Evolutionary conservation across 2,888 invertebrate genomes (phyloP), one percentile per base, ranked within the genome.

Genomic region (Ashinkailepas kermadecensis): DNA sequence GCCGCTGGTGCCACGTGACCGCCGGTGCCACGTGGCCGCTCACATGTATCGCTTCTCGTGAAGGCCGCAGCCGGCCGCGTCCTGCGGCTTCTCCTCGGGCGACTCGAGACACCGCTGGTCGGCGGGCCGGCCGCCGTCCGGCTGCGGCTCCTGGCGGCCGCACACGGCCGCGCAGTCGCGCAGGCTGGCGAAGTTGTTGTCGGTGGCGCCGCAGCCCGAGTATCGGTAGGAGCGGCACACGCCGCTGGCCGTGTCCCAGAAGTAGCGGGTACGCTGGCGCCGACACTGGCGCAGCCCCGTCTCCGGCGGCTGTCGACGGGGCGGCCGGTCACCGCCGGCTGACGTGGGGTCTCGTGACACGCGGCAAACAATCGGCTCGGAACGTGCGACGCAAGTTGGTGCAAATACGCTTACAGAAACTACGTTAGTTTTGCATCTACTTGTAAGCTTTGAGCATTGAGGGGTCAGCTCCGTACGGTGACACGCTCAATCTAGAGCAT

Each of bases 171-270:
- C 54, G 54, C 74, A 82, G 39, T 78, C 81, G 15, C 65, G 74
- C 54, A 74, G 74, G 9, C 18, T 54, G 54, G 9, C 18, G 74
- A 54, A 74, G 25, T 74, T 74, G 54, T 74, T 74, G 7, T 18
- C 74, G 54, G 74, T 74, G 74, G 74, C 74, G 74, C 74, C 74
- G 74, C 74, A 74, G 74, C 74, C 74, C 54, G 74, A 74, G 74
- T 74, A 74, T 54, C 39, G 74, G 74, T 54, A 74, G 74, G 74
- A 39, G 54, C 74, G 74, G 54, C 74, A 74, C 74, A 54, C 54
- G 74, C 74, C 74, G 18, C 54, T 74, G 74, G 39, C 15, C 54
- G 54, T 54, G 74, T 74, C 74, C 74, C 74, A 74, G 54, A 15
- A 54, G 74, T 54, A 74, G 74, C 74, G 74, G 39, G 8, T 10